Conservation (phyloP, 2,888 invertebrate species). For the Sisyra nigra region DNA sequence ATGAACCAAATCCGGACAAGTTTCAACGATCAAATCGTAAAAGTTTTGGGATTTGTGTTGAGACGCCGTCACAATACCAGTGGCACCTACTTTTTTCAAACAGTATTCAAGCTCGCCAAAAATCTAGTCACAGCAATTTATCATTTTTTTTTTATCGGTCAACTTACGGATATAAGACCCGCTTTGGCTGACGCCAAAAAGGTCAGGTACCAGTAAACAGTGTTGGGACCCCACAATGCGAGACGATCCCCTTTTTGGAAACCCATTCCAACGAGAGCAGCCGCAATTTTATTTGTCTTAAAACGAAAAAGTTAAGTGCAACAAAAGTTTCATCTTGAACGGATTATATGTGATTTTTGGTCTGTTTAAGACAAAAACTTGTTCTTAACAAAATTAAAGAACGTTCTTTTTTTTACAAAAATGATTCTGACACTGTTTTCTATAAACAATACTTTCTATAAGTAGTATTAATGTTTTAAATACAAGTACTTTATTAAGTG, state of each 20-base stretch:
- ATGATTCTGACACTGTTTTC: too few relatives aligned
- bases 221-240: conserved; percentile 69
- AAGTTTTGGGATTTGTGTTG: conserved; percentile 47
- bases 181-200: conserved; percentile 54
- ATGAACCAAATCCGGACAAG: conserved; percentile 39
- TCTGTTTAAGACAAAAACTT: too few relatives aligned
- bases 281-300: conserved; percentile 53
- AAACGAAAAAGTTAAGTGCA: conserved; percentile 7
- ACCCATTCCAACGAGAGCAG: conserved; percentile 51
- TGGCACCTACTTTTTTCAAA: conserved; percentile 50
- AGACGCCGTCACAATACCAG: conserved; percentile 47
- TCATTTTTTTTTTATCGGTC: background rate
- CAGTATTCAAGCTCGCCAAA: conserved; percentile 56
- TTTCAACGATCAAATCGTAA: conserved; percentile 39
- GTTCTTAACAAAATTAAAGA: too few relatives aligned
- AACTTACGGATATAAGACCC: conserved; percentile 52
- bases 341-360: too few relatives aligned
- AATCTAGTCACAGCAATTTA: too few relatives aligned
- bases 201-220: conserved; percentile 56
- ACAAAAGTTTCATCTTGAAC: too few relatives aligned
- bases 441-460: too few relatives aligned
- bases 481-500: too few relatives aligned
- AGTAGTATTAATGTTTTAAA: too few relatives aligned
- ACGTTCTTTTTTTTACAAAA: too few relatives aligned
- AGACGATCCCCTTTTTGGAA: conserved; percentile 54